A percentile compares a stretch with the other conserved stretches of the same genome.
These are phyloP conservation scores for Cephus sareptanus DNA, from an alignment of 2,888 invertebrate genomes.

Conservation along the genomic window DNA sequence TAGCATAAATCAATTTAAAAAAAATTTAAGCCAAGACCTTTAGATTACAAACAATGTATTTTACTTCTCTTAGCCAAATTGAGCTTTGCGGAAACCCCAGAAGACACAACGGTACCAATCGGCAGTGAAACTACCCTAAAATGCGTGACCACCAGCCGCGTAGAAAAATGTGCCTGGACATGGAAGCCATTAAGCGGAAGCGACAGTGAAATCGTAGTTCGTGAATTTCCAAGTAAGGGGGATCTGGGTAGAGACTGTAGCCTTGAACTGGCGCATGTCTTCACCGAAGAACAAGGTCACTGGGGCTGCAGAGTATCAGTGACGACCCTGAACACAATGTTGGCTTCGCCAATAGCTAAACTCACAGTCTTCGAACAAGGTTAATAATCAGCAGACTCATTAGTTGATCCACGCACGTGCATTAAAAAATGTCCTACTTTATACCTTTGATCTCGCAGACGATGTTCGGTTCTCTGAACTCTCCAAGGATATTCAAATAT, in stretches of 20 bases:
- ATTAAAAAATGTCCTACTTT: not conserved
- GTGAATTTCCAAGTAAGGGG: conserved; percentile 56
- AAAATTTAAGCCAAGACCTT: not conserved
- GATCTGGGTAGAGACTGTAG: conserved; percentile 59
- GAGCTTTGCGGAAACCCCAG: conserved; percentile 55
- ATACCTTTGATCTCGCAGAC: conserved; percentile 38
- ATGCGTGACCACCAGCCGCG: conserved; percentile 55
- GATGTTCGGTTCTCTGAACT: conserved; percentile 60
- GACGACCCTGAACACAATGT: conserved; percentile 44
- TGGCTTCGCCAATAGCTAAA: conserved; percentile 47
- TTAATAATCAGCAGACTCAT: conserved; percentile 22
- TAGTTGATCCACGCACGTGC: not conserved
- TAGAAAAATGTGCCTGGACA: conserved; percentile 59
- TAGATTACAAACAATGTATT: not conserved
- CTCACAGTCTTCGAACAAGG: conserved; percentile 58
- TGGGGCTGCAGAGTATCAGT: conserved; percentile 59
- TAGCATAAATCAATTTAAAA: not conserved
- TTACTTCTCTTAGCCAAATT: conserved; percentile 49
- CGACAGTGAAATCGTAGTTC: conserved; percentile 40
- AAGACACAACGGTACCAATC: conserved; percentile 48
- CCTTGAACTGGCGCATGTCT: conserved; percentile 43
- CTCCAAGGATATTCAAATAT: conserved; percentile 62
- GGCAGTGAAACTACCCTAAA: conserved; percentile 51
- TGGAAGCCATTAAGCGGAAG: conserved; percentile 50
- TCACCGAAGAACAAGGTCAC: conserved; percentile 54